A percentile compares a stretch with the other conserved stretches of the same genome.
These are phyloP conservation scores for Addax nasomaculatus DNA, from an alignment of 2,113 vertebrate species.

Conservation along the genomic window DNA sequence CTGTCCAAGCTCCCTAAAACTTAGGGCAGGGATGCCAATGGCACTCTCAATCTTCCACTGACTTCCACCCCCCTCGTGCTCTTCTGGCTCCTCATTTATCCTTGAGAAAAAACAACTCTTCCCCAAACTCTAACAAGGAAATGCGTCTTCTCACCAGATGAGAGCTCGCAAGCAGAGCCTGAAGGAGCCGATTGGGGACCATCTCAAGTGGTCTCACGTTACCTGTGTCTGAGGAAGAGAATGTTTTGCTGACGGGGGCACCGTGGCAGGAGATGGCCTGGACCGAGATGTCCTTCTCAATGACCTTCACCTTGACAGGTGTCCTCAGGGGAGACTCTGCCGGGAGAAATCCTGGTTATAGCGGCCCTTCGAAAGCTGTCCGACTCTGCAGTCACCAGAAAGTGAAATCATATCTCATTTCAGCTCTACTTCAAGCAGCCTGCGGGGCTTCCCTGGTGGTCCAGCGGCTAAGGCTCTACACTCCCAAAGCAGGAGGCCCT, in stretches of 20 bases:
- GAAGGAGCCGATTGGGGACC: neutral
- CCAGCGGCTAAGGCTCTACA: neutral
- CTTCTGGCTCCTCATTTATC: too few species aligned
- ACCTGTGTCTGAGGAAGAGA: conserved; percentile 97
- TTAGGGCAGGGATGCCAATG: accelerated
- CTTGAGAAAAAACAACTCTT: neutral
- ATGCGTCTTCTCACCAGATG: accelerated
- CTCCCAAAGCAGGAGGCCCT: neutral
- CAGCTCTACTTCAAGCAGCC: accelerated
- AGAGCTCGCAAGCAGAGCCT: accelerated
- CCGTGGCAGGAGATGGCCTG: conserved; percentile 81
- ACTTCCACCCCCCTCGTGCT: neutral
- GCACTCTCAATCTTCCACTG: accelerated
- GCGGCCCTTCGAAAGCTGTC: accelerated
- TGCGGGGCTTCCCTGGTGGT: neutral
- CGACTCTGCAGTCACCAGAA: accelerated
- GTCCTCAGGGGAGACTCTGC: conserved; percentile 86
- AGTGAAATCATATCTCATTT: neutral
- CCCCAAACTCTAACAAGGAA: neutral
- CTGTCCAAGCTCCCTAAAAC: neutral
- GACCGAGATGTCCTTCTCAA: conserved; percentile 88
- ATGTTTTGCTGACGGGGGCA: conserved; percentile 89
- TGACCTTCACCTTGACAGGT: conserved; percentile 84
- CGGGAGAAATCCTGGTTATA: conserved; percentile 35
- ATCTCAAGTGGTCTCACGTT: neutral